phyloP scores from a whole-genome alignment of 2,113 vertebrate genomes.

The Osmerus mordax region DNA sequence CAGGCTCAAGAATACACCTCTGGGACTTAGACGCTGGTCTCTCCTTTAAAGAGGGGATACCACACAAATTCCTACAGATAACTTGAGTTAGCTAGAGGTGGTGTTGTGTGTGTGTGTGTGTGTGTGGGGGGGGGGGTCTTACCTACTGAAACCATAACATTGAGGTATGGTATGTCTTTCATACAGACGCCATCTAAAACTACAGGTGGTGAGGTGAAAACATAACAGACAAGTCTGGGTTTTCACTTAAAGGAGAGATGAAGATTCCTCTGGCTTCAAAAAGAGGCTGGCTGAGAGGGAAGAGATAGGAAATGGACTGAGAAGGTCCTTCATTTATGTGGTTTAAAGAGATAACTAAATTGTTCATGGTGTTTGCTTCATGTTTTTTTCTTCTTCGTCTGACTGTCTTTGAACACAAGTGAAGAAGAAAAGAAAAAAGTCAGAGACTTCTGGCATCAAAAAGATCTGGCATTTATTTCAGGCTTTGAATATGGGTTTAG shows the following conservation, averaged over 20 bases:
- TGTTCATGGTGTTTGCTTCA: slow-evolving; percentile 54
- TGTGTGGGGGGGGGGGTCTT: too few species aligned
- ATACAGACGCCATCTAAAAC: background rate
- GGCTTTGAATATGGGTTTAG: slow-evolving; percentile 65
- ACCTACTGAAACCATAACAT: background rate
- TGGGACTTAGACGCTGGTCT: slow-evolving; percentile 10
- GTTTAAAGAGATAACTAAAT: slow-evolving; percentile 56
- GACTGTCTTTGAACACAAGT: slow-evolving; percentile 52
- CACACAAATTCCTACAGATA: background rate
- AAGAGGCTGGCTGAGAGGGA: background rate
- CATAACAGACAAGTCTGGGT: slow-evolving; percentile 37
- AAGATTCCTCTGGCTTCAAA: slow-evolving; percentile 57
- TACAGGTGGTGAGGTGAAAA: slow-evolving; percentile 10
- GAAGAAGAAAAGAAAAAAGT: slow-evolving; percentile 43
- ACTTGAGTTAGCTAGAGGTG: background rate
- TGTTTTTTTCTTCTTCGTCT: slow-evolving; percentile 29
- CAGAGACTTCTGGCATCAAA: slow-evolving; percentile 59
- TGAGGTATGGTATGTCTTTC: background rate
- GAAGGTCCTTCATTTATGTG: slow-evolving; percentile 48
- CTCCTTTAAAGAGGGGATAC: background rate
- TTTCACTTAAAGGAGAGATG: slow-evolving; percentile 47
- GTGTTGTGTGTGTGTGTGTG: background rate
- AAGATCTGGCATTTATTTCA: slow-evolving; percentile 63
- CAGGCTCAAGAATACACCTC: background rate
- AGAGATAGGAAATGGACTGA: slow-evolving; percentile 20